Percentiles rank a stretch among this genome's conserved stretches.
Conservation (phyloP, 2,113 vertebrate genomes). For the Pseudorasbora parva region DNA sequence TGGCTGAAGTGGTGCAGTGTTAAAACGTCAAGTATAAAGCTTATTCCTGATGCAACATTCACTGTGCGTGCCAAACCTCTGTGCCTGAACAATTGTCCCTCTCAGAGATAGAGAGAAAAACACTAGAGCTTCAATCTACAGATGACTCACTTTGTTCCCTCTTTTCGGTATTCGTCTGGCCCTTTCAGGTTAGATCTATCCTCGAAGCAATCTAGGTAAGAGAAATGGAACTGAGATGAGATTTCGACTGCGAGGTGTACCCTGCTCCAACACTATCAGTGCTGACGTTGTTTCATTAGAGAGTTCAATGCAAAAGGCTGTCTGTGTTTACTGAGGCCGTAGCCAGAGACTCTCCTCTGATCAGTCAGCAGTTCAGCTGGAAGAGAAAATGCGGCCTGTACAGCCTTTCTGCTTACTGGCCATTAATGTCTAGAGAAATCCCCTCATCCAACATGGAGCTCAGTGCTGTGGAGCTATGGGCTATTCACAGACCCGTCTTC, state of each 20-base stretch:
- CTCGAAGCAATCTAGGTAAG: constrained; percentile 50
- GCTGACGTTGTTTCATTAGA: constrained; percentile 24
- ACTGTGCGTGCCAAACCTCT: constrained; percentile 40
- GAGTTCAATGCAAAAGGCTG: constrained; percentile 38
- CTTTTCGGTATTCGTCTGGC: constrained; percentile 46
- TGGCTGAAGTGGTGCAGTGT: constrained; percentile 20
- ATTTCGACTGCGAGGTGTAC: constrained; percentile 34
- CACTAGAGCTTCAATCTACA: not conserved
- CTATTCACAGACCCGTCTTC: constrained; percentile 34
- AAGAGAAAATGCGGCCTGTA: constrained; percentile 27
- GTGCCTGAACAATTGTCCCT: constrained; percentile 9
- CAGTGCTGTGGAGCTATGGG: constrained; percentile 14
- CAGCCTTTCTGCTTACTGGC: constrained; percentile 37
- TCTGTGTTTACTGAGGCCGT: constrained; percentile 34
- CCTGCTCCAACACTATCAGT: constrained; percentile 23
- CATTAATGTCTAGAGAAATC: constrained; percentile 49
- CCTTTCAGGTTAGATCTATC: constrained; percentile 50
- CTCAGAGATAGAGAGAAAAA: constrained; percentile 12
- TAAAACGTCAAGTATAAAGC: constrained; percentile 17
- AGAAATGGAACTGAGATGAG: constrained; percentile 41
- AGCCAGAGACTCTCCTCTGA: constrained; percentile 24
- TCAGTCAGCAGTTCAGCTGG: constrained; percentile 24
- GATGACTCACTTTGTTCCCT: constrained; percentile 51
- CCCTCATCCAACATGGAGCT: constrained; percentile 32
- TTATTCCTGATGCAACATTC: constrained; percentile 4